A percentile compares a stretch with the other conserved stretches of the same genome.
phyloP scores from a whole-genome alignment of 2,888 invertebrate species.

The Calliscelio sp. region DNA sequence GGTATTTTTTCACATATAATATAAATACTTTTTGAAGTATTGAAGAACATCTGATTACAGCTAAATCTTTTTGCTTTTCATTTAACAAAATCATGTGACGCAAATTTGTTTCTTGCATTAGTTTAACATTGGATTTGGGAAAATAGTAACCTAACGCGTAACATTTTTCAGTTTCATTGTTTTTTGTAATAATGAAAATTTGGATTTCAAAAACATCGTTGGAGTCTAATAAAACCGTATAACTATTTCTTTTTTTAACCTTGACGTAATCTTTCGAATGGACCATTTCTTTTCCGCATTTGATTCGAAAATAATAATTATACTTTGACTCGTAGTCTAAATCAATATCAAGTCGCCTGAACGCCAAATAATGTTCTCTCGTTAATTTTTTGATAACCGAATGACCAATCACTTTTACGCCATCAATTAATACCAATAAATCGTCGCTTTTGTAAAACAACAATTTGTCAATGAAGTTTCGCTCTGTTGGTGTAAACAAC shows the following conservation, averaged over 20 bases:
- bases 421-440: too few species aligned
- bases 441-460: too few species aligned
- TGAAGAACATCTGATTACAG: slow-evolving; percentile 9
- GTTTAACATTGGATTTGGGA: slow-evolving; percentile 14
- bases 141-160: slow-evolving; percentile 36
- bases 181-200: slow-evolving; percentile 41
- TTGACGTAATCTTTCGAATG: slow-evolving; percentile 27
- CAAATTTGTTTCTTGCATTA: slow-evolving; percentile 16
- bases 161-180: slow-evolving; percentile 14
- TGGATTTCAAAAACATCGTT: slow-evolving; percentile 42
- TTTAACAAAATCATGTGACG: slow-evolving; percentile 30
- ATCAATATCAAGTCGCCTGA: slow-evolving; percentile 10
- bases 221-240: slow-evolving; percentile 20
- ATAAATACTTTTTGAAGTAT: slow-evolving; percentile 29
- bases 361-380: slow-evolving; percentile 13
- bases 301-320: too few species aligned
- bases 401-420: slow-evolving; percentile 17
- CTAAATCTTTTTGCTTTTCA: slow-evolving; percentile 20
- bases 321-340: too few species aligned
- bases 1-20: slow-evolving; percentile 10
- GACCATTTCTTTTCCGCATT: slow-evolving; percentile 23
- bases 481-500: slow-evolving; percentile 8
- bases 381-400: not conserved
- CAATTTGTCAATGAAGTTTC: not conserved
- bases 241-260: slow-evolving; percentile 41